Percentiles rank a stretch among this genome's conserved stretches.
phyloP scores from a whole-genome alignment of 1,140 invertebrate species.

The Camponotus vicinus region DNA sequence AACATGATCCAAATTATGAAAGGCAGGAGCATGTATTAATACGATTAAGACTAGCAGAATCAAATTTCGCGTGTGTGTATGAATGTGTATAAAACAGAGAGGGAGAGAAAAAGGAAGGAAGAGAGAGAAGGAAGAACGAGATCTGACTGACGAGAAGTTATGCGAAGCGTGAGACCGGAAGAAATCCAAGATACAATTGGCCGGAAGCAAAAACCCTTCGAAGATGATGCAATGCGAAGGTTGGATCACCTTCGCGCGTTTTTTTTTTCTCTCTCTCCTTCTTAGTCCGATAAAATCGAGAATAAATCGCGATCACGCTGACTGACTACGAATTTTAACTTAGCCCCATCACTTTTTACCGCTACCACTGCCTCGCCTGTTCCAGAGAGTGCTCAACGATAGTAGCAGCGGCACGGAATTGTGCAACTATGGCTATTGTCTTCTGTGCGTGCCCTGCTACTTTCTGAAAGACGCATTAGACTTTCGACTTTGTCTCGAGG shows the following conservation, averaged over 20 bases:
- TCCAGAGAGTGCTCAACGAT: slow-evolving; percentile 73
- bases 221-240: slow-evolving; percentile 62
- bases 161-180: slow-evolving; percentile 77
- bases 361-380: slow-evolving; percentile 42
- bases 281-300: slow-evolving; percentile 58
- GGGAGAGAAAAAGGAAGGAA: neutral
- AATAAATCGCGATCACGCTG: slow-evolving; percentile 25
- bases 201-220: slow-evolving; percentile 71
- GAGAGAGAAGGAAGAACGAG: slow-evolving; percentile 8
- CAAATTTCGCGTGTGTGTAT: neutral
- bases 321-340: slow-evolving; percentile 39
- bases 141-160: slow-evolving; percentile 66
- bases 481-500: slow-evolving; percentile 44
- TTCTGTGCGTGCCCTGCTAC: slow-evolving; percentile 57
- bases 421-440: slow-evolving; percentile 67
- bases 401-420: slow-evolving; percentile 69
- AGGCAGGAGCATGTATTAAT: neutral
- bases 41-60: slow-evolving; percentile 34
- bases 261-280: slow-evolving; percentile 3
- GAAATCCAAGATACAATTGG: slow-evolving; percentile 73
- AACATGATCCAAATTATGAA: slow-evolving; percentile 1
- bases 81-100: neutral
- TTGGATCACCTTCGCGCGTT: slow-evolving; percentile 26
- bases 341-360: slow-evolving; percentile 44
- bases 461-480: slow-evolving; percentile 65